phyloP scores from a whole-genome alignment of 2,113 vertebrate species.

The Coturnix japonica region DNA sequence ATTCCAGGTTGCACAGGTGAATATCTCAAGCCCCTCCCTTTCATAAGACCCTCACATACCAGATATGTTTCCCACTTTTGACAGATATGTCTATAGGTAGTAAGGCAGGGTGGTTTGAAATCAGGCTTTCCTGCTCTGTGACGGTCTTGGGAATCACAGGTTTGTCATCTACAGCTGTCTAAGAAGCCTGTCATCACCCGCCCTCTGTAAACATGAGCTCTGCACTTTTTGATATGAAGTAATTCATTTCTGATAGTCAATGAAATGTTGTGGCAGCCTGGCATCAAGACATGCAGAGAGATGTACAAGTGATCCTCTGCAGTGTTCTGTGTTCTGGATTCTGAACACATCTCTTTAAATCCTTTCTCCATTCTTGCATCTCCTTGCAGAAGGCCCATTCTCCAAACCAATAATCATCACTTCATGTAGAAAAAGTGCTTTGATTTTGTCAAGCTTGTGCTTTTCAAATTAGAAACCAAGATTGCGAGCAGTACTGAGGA shows the following conservation, averaged over 20 bases:
- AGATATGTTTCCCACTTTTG: not conserved
- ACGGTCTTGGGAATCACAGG: not conserved
- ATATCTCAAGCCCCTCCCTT: not conserved
- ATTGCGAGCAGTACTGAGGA: not conserved
- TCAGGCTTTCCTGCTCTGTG: not conserved
- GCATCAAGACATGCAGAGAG: not conserved
- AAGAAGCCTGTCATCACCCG: not conserved
- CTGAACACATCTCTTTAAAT: not conserved
- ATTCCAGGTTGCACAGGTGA: not conserved
- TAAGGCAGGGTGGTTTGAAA: not conserved
- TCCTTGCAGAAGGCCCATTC: not conserved
- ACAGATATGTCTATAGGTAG: not conserved
- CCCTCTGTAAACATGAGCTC: not conserved
- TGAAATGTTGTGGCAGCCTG: not conserved
- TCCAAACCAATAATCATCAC: not conserved
- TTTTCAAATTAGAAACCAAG: conserved; percentile 5
- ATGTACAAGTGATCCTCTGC: not conserved
- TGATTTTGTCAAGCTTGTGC: not conserved
- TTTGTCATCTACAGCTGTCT: not conserved
- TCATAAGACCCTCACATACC: not conserved
- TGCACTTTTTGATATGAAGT: not conserved
- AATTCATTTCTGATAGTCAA: not conserved
- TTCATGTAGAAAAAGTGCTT: not conserved
- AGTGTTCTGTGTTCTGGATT: too few relatives aligned
- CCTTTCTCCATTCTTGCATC: not conserved